Conservation (phyloP, 2,113 vertebrate species). For the Stegastes partitus region DNA sequence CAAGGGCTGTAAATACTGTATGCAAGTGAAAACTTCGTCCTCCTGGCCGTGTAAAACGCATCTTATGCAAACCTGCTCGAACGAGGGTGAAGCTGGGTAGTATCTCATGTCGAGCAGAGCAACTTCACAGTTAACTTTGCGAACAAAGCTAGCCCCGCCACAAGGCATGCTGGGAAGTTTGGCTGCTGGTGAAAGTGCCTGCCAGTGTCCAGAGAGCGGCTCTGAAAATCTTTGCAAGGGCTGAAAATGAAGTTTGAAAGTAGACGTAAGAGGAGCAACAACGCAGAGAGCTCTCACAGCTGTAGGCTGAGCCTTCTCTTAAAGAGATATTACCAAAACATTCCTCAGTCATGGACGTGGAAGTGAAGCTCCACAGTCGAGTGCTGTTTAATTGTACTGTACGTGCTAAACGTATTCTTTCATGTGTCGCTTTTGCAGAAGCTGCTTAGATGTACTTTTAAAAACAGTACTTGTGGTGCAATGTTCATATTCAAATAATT, state of each 20-base stretch:
- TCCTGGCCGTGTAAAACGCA: conserved; percentile 3
- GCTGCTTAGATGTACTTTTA: not conserved
- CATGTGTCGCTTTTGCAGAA: not conserved
- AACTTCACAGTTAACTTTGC: conserved; percentile 75
- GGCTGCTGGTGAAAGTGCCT: conserved; percentile 71
- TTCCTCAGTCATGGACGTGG: conserved; percentile 38
- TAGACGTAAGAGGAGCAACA: conserved; percentile 63
- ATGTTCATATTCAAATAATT: no score
- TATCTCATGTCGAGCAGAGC: conserved; percentile 32
- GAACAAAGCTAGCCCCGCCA: conserved; percentile 64
- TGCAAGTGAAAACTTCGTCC: not conserved
- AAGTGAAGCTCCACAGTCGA: not conserved
- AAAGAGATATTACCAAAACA: conserved; percentile 67
- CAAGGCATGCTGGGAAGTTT: conserved; percentile 80
- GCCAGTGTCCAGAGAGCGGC: conserved; percentile 56
- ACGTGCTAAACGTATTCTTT: not conserved
- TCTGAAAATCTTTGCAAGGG: conserved; percentile 61
- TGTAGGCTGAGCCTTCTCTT: conserved; percentile 63
- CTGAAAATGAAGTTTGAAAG: conserved; percentile 73
- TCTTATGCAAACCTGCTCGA: conserved; percentile 6
- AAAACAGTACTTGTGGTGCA: no score
- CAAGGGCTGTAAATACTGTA: conserved; percentile 5
- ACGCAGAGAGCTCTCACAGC: conserved; percentile 57
- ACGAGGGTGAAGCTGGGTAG: not conserved
- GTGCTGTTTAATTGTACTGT: not conserved